phyloP scores from a whole-genome alignment of 53 echinoderm and acorn worm species.

The Temnopleurus reevesii region DNA sequence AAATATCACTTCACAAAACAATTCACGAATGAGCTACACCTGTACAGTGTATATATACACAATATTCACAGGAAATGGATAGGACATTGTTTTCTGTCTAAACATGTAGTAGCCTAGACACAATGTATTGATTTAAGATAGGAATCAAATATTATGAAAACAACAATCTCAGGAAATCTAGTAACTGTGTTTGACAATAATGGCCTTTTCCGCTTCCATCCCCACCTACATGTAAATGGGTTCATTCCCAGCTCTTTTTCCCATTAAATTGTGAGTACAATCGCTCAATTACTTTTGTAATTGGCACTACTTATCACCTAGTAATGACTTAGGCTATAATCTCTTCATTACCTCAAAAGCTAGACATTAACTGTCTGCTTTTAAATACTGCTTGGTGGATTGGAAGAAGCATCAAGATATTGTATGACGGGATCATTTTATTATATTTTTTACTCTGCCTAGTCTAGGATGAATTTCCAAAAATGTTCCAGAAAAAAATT shows the following conservation, averaged over 20 bases:
- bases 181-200: background rate
- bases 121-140: background rate
- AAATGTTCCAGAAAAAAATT: no score
- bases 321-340: background rate
- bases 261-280: background rate
- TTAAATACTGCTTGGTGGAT: no score
- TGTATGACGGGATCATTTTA: no score
- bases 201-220: background rate
- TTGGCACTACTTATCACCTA: background rate
- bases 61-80: background rate
- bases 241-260: background rate
- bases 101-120: background rate
- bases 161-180: background rate
- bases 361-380: no score
- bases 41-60: no score
- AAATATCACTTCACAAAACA: no score
- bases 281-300: slow-evolving; percentile 21
- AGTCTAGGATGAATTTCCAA: no score
- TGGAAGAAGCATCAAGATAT: no score
- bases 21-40: no score
- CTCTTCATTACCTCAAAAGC: no score
- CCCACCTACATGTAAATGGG: no score
- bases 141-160: background rate
- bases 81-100: background rate
- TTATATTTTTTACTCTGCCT: no score